Evolutionary conservation across 2,113 vertebrate species (phyloP).

Genomic region (mouse (Mus musculus)): GRCm39 chr5:14950001-14950500

Average conservation of each 20-base stretch:
- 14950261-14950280: not conserved
- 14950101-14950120: not conserved
- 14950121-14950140: not conserved
- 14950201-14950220: not conserved
- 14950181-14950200: not conserved
- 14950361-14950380: not conserved
- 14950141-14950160: not conserved
- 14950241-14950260: not conserved
- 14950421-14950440: not conserved
- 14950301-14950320: not conserved
- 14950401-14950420: not conserved
- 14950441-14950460: not conserved
- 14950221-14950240: not conserved
- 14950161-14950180: not conserved
- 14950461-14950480: not conserved
- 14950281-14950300: not conserved
- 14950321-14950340: not conserved
- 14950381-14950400: not conserved
- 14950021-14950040: constrained; percentile 57
- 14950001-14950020: constrained; percentile 52
- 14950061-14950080: constrained; percentile 35
- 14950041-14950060: constrained; percentile 55
- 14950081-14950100: not conserved
- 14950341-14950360: too few species aligned
- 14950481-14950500: constrained; percentile 3